Base-by-base conservation (phyloP, 2,888 invertebrate species). In the Rhyacophila evoluta region DNA sequence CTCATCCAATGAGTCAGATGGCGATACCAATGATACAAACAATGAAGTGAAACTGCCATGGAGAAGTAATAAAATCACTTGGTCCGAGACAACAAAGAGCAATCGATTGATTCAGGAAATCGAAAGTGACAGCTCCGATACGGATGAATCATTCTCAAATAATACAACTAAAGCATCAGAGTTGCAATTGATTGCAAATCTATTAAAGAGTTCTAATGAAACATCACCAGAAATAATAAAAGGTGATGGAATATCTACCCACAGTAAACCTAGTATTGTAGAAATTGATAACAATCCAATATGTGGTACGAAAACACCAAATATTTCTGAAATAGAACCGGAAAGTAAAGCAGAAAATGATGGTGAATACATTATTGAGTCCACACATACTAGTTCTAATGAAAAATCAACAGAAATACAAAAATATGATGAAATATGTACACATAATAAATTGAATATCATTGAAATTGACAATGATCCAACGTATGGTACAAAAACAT, bases 41-140 rank as follows among this genome's bases (percentile, higher is more conserved):
- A 29, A 55, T 76, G 33, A 36, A 69, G 70, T 80, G 5, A 77
- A 72, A 33, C 36, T 82, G 3, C 82, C 82, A 6, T 81, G 81
- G 79, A 81, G 37, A 25, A 82, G 80, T 55, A 78, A 79, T 69
- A 78, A 72, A 12, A 81, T 82, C 19, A 81, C 75, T 12, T 89
- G 89, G 90, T 87, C 88, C 0, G 84, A 86, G 27, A 33, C 84
- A 6, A 86, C 87, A 11, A 82, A 83, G 0, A 85, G 85, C 1
- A 86, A 85, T 79, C 84, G 83, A 1, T 83, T 89, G n/a, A 84
- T 90, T 0, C 89, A 90, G 77, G 89, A 89, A 82, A 83, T 90
- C 1, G 86, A 83, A 1, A 85, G 85, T 0, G 86, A 86, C 19
- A 82, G 81, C 1, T 83, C 84, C 2, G 85, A 85, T 12, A 87